Conservation (phyloP, 1,140 invertebrate species). For the Drosophila equinoxialis region DNA sequence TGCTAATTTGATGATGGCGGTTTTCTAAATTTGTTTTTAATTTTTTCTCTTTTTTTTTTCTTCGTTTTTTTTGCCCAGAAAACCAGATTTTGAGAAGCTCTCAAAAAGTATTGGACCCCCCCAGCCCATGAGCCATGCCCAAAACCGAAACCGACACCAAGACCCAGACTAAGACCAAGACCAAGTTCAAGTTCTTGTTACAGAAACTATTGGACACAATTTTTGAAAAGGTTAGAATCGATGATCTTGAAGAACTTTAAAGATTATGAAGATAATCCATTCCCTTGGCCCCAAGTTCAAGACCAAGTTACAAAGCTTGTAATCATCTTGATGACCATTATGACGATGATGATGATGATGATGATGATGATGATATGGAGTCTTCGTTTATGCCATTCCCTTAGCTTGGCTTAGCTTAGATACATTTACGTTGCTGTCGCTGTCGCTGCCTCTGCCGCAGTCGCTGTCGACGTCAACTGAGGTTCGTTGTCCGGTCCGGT, state of each 20-base stretch:
- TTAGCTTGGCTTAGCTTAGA: neutral
- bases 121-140: neutral
- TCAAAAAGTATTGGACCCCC: constrained; percentile 7
- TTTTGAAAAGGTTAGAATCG: constrained; percentile 4
- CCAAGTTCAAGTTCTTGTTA: constrained; percentile 29
- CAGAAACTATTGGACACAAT: constrained; percentile 4
- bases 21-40: constrained; percentile 68
- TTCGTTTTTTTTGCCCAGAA: constrained; percentile 41
- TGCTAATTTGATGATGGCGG: constrained; percentile 78
- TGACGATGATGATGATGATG: neutral
- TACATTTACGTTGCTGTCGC: neutral
- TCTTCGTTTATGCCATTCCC: neutral
- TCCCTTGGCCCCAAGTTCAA: constrained; percentile 6
- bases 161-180: constrained; percentile 2
- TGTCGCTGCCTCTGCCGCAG: neutral
- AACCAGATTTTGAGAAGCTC: constrained; percentile 61
- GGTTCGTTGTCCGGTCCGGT: constrained; percentile 63
- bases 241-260: constrained; percentile 1
- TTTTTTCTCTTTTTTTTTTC: constrained; percentile 18
- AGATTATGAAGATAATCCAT: neutral
- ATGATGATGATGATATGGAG: constrained; percentile 1
- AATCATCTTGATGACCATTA: neutral
- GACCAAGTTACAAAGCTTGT: neutral
- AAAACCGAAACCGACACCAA: too few relatives aligned
- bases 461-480: constrained; percentile 12